Conservation (phyloP, 2,888 invertebrate genomes). For the Conchocele bisecta region DNA sequence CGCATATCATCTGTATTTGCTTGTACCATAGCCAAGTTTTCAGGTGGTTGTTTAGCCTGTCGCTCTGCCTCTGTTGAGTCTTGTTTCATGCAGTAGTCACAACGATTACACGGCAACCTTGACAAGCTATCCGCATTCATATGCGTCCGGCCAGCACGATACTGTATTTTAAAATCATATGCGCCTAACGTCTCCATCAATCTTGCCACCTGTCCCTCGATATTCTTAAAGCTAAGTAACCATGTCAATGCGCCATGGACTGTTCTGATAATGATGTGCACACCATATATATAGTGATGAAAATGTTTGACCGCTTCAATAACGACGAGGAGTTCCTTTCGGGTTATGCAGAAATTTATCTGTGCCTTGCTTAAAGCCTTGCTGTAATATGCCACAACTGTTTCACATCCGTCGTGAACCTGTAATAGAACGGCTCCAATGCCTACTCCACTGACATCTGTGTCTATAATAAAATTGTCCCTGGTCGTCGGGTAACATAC, state of each 20-base stretch:
- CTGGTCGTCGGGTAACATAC: background rate
- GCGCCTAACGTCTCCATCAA: conserved; percentile 35
- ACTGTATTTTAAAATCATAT: conserved; percentile 26
- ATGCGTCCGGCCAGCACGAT: background rate
- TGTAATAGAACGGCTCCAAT: conserved; percentile 36
- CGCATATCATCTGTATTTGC: too few species aligned
- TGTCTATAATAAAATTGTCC: conserved; percentile 2
- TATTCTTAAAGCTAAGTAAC: conserved; percentile 33
- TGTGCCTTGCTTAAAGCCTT: conserved; percentile 24
- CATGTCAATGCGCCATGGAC: conserved; percentile 45
- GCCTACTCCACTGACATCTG: conserved; percentile 22
- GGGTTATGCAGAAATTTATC: conserved; percentile 33
- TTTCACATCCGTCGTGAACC: conserved; percentile 22
- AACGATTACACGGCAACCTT: background rate
- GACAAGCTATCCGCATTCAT: background rate
- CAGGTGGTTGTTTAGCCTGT: too few species aligned
- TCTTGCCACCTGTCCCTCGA: conserved; percentile 38
- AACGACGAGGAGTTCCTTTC: conserved; percentile 44
- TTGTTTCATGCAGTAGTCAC: background rate
- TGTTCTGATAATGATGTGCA: conserved; percentile 12
- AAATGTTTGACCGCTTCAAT: conserved; percentile 33
- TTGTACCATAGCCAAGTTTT: too few species aligned
- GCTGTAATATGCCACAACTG: conserved; percentile 34
- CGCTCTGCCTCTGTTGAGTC: too few species aligned
- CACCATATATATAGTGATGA: conserved; percentile 43